Evolutionary conservation across 2,113 vertebrate genomes (phyloP), one percentile per base, ranked within the genome.

Genomic region (Dicrurus megarhynchus): DNA sequence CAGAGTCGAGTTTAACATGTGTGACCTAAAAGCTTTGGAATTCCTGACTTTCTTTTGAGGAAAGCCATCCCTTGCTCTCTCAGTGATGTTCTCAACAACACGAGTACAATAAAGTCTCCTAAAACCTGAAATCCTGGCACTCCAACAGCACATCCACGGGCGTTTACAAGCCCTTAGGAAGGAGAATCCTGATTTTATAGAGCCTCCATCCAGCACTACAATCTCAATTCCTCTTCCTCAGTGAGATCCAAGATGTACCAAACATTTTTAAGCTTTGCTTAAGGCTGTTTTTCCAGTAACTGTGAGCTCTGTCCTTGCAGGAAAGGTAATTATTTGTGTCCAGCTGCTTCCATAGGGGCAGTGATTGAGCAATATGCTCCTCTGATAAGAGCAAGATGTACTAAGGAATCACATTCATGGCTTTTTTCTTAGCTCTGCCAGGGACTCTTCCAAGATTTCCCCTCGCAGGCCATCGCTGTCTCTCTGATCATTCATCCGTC

Each of bases 1-100:
- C 14, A 35, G 73, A 84, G 60, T 22, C 1, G 42, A 56, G 73
- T 95, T 96, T 71, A 84, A 84, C 52, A 69, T 30, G 32, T 24
- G 86, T 96, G 94, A 97, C 86, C 94, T 97, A 84, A 97, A 95
- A 92, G 96, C 94, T 95, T 90, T 96, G 95, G 93, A 96, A 96
- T 97, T 95, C 94, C 28, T 74, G 84, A 55, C 80, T 95, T 93
- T 84, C 82, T 91, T 96, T 94, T 87, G 92, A 96, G 95, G 87
- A 90, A 85, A 88, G 67, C 76, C 88, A 67, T 85, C 44, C 90
- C 90, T 81, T 23, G 30, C 70, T 82, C 77, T 64, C 90, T 15
- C 3, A 4, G 50, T 49, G 84, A 64, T 69, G 75, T 80, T 60
- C 80, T 89, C 96, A 79, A 20, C 90, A 52, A 18, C 11, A 1